phyloP scores from a whole-genome alignment of 2,888 invertebrate species.

The Oligia latruncula region DNA sequence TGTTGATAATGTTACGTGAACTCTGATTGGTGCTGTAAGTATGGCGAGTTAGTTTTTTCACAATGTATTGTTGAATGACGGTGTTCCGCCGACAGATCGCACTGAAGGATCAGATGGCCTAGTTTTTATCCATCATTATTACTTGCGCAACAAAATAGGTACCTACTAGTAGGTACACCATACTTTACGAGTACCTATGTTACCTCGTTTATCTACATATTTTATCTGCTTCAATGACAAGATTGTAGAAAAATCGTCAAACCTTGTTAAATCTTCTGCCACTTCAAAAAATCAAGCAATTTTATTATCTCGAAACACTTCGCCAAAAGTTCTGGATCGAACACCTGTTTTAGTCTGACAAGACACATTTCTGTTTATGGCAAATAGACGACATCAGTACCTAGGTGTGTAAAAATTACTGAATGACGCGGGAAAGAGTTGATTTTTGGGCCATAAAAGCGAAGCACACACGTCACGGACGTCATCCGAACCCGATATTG shows the following conservation, averaged over 20 bases:
- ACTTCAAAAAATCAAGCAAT: background rate
- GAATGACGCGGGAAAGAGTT: slow-evolving; percentile 47
- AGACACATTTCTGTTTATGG: slow-evolving; percentile 29
- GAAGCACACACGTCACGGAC: slow-evolving; percentile 57
- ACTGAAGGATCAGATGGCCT: slow-evolving; percentile 37
- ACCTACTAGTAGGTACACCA: background rate
- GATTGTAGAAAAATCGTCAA: too few species aligned
- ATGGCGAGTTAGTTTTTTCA: slow-evolving; percentile 44
- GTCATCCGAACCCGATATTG: slow-evolving; percentile 54
- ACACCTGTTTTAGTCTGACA: slow-evolving; percentile 12
- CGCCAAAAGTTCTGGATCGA: background rate
- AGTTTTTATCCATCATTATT: slow-evolving; percentile 34
- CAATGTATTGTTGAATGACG: slow-evolving; percentile 35
- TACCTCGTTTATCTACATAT: background rate
- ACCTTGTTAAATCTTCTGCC: background rate
- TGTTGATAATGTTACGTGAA: slow-evolving; percentile 42
- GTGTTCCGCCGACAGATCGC: slow-evolving; percentile 17
- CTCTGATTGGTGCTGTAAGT: slow-evolving; percentile 43
- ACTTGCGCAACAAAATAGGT: slow-evolving; percentile 19
- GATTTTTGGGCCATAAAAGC: slow-evolving; percentile 58
- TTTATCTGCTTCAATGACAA: background rate
- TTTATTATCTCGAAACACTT: background rate
- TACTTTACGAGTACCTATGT: background rate
- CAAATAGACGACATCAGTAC: slow-evolving; percentile 19
- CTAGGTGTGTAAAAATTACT: slow-evolving; percentile 35